phyloP scores from a whole-genome alignment of 2,797 vertebrate species.

The Eutrigla gurnardus region DNA sequence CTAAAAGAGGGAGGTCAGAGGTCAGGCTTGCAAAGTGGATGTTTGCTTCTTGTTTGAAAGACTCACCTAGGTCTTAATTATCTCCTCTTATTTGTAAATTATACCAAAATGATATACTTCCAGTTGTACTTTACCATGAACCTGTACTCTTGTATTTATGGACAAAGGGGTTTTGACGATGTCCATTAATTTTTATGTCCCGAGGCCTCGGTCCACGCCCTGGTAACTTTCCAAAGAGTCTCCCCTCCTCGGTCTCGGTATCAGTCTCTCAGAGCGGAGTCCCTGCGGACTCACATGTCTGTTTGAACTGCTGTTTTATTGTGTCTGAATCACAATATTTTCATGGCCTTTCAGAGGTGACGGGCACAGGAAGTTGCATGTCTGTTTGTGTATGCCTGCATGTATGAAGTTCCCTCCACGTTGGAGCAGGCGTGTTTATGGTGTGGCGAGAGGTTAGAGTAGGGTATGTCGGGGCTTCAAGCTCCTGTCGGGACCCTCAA shows the following conservation, averaged over 20 bases:
- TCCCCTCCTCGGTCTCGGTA: slow-evolving; percentile 49
- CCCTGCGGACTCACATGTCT: slow-evolving; percentile 48
- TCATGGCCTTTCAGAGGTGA: slow-evolving; percentile 64
- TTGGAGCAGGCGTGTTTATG: slow-evolving; percentile 29
- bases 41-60: slow-evolving; percentile 10
- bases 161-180: slow-evolving; percentile 52
- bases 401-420: slow-evolving; percentile 23
- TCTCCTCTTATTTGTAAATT: slow-evolving; percentile 8
- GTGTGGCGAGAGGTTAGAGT: slow-evolving; percentile 22
- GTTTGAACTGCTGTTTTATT: slow-evolving; percentile 71
- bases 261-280: slow-evolving; percentile 67
- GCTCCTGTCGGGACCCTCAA: slow-evolving; percentile 54
- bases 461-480: slow-evolving; percentile 33
- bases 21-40: slow-evolving; percentile 3
- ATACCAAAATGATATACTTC: slow-evolving; percentile 5
- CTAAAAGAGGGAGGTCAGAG: slow-evolving; percentile 20
- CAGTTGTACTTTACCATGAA: slow-evolving; percentile 14
- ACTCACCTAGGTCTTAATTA: slow-evolving; percentile 18
- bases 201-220: slow-evolving; percentile 35
- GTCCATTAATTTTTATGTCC: slow-evolving; percentile 54
- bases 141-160: slow-evolving; percentile 25
- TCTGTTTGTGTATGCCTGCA: slow-evolving; percentile 36
- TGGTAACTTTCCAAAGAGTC: slow-evolving; percentile 59
- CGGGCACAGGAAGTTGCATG: slow-evolving; percentile 37
- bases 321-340: slow-evolving; percentile 83